Evolutionary conservation across 2,888 invertebrate species (phyloP).

Genomic region (Adela reaumurella): DNA sequence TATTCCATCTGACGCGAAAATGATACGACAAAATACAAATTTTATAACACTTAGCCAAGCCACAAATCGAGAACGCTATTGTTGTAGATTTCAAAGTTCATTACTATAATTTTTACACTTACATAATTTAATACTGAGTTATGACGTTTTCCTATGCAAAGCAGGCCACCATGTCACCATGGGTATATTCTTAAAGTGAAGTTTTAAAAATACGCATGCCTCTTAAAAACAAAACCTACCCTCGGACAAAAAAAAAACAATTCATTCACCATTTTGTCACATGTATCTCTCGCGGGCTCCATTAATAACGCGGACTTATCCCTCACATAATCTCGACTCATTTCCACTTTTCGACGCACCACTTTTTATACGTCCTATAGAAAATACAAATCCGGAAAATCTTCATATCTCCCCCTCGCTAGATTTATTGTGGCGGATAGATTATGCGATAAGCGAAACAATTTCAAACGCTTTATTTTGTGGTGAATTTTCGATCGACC

Average conservation of each 20-base stretch:
- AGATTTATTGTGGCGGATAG: not conserved
- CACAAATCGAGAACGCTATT: no score
- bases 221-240: not conserved
- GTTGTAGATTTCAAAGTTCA: no score
- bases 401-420: not conserved
- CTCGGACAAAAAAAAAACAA: not conserved
- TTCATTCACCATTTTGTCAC: conserved; percentile 15
- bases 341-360: conserved; percentile 40
- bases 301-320: conserved; percentile 52
- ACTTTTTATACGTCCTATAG: not conserved
- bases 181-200: no score
- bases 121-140: no score
- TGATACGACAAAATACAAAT: no score
- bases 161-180: no score
- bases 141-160: no score
- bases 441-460: not conserved
- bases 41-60: no score
- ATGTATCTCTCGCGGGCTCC: conserved; percentile 39
- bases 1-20: no score
- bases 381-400: not conserved
- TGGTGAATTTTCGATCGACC: not conserved
- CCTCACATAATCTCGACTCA: conserved; percentile 46
- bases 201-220: no score
- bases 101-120: no score
- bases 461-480: not conserved